These are phyloP conservation scores for Scopus umbretta DNA, from an alignment of 2,113 vertebrate species.

Conservation along the genomic window DNA sequence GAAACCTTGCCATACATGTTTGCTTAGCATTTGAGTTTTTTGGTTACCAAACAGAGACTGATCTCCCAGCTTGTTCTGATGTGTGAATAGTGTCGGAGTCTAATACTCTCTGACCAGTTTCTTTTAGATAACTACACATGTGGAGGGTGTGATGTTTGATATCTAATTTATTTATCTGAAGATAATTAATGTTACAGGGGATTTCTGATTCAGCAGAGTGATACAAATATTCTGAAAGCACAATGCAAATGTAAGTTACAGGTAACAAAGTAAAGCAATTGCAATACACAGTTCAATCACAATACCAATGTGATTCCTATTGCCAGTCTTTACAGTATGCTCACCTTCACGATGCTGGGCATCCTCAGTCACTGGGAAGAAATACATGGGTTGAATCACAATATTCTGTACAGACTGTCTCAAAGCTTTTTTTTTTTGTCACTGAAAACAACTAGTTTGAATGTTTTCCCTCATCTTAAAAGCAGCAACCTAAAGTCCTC, in stretches of 20 bases:
- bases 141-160: not conserved
- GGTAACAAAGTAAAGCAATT: not conserved
- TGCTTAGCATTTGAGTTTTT: not conserved
- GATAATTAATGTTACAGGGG: not conserved
- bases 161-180: not conserved
- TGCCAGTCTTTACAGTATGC: not conserved
- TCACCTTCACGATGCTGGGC: rapidly evolving
- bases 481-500: not conserved
- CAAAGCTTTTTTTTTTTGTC: not conserved
- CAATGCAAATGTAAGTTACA: not conserved
- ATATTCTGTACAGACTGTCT: not conserved
- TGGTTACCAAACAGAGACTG: not conserved
- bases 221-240: not conserved
- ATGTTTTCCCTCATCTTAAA: not conserved
- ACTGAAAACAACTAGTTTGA: not conserved
- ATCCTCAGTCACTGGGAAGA: not conserved
- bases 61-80: not conserved
- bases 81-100: not conserved
- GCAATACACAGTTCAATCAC: not conserved
- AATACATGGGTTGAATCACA: not conserved
- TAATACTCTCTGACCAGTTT: not conserved
- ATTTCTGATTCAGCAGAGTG: not conserved
- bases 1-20: not conserved
- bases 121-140: not conserved
- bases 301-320: not conserved